Evolutionary conservation across 2,797 vertebrate species (phyloP).

Genomic region (Cyprinodon diabolis): DNA sequence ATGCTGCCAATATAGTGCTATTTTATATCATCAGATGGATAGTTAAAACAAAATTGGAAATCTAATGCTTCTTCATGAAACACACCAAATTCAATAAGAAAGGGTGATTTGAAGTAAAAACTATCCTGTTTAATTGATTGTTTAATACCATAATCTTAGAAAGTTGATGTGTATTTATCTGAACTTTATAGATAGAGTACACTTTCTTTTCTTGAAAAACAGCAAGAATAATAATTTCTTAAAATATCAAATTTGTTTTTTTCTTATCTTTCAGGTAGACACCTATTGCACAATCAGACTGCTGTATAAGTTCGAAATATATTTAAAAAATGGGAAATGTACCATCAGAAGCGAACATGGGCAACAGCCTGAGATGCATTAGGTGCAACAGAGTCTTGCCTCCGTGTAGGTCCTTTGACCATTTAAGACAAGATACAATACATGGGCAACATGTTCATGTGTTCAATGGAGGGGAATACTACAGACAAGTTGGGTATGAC

Average conservation of each 20-base stretch:
- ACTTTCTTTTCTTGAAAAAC: neutral
- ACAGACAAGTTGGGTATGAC: neutral
- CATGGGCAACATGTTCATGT: neutral
- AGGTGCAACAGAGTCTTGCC: conserved; percentile 6
- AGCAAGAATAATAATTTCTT: neutral
- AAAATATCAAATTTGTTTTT: neutral
- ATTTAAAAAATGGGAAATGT: neutral
- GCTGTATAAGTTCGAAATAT: neutral
- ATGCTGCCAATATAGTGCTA: no score
- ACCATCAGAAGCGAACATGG: conserved; percentile 11
- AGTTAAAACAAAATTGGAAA: no score
- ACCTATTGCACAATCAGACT: neutral
- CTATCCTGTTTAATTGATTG: no score
- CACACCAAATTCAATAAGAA: no score
- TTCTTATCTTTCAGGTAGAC: neutral
- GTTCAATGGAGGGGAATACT: conserved; percentile 15
- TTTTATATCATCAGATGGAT: no score
- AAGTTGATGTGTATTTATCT: no score
- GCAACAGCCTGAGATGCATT: neutral
- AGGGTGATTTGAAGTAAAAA: no score
- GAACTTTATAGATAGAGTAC: no score
- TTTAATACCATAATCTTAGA: no score
- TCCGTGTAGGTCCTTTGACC: neutral
- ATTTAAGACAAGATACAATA: conserved; percentile 1
- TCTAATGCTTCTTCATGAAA: no score